Evolutionary conservation across 2,797 vertebrate genomes (phyloP), one percentile per base, ranked within the genome.

Genomic region (Sebastes iracundus): DNA sequence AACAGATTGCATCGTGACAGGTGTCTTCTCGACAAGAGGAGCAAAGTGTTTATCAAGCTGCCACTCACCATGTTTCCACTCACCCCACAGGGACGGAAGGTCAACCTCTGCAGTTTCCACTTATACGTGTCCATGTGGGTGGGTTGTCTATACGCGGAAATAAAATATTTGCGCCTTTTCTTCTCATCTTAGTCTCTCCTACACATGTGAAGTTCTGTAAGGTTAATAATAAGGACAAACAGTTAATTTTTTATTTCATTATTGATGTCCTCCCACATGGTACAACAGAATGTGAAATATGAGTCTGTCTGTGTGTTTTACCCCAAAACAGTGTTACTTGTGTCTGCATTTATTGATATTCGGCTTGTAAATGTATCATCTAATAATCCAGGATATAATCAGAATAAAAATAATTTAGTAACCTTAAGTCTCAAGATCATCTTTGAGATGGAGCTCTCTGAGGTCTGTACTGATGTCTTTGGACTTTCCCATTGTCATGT

Each of bases 31-130:
- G 53, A 74, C 35, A 71, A 75, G 75, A 18, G 61, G 14, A 65
- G 52, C 58, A 42, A 75, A 61, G 66, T 77, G 65, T 86, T 89
- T 82, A 88, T 85, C 83, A 83, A 86, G 80, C 81, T 84, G 85
- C 77, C 82, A 77, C 80, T 90, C 64, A 58, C 35, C 58, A 13
- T 8, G 68, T 83, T 88, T 88, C 78, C 67, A 83, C 63, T 86
- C 72, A 14, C 10, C 65, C 35, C 53, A 25, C 1, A 7, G 66
- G 32, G 3, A 68, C 22, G 60, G 82, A 85, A 74, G 62, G 32
- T 72, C 33, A 79, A 70, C 78, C 38, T 75, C 38, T 79, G 55
- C 58, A 55, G 75, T 84, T 85, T 76, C 52, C 80, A 63, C 75
- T 67, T 12, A 18, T 5, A 22, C 55, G 76, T 53, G 5, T 3